Base-by-base conservation (phyloP, 2,888 invertebrate species). In the Tribolium freemani region DNA sequence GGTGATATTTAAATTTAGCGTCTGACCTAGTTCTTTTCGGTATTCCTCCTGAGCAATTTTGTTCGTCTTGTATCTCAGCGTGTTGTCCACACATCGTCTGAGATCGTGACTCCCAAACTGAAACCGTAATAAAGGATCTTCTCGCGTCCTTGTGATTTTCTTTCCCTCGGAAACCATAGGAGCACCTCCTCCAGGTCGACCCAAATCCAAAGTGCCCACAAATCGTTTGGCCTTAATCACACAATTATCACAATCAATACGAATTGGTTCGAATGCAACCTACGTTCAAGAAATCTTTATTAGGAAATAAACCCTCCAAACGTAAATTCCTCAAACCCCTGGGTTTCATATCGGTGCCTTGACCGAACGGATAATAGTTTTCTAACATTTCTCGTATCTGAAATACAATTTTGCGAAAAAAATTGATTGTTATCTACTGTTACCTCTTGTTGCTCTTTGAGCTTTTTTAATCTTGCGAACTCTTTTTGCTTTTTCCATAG, bases 281-380 rank as follows among this genome's bases (percentile, higher is more conserved):
- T 84, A 89, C 89, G 81, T 87, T 87, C 77, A 86, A 82, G 60
- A 87, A 90, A 76, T 92, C 92, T 69, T 84, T 82, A 58, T 84
- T 79, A 0, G 93, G 92, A 82, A 90, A 91, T 69, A 93, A 87
- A 69, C 91, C 93, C 58, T 90, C 90, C 71, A 91, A 87, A 53
- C 91, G 89, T 26, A 94, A 88, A 81, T 94, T 92, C 79, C 91
- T 89, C 81, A 92, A 91, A 13, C 94, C 90, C 68, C 86, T 77
- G 4, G 85, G 84, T 79, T 83, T 83, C 21, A 78, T 78, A 38
- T 81, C 77, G 5, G 10, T 74, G 0, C 72, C 72, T 71, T 90
- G 89, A 3, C 94, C 94, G 93, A 94, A 95, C 5, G 95, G 94
- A 86, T 92, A 92, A 83, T 93, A 94, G 76, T 90, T 90, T 72